Evolutionary conservation across 2,888 invertebrate genomes (phyloP).

Genomic region (Trypoxylon attenuatum): DNA sequence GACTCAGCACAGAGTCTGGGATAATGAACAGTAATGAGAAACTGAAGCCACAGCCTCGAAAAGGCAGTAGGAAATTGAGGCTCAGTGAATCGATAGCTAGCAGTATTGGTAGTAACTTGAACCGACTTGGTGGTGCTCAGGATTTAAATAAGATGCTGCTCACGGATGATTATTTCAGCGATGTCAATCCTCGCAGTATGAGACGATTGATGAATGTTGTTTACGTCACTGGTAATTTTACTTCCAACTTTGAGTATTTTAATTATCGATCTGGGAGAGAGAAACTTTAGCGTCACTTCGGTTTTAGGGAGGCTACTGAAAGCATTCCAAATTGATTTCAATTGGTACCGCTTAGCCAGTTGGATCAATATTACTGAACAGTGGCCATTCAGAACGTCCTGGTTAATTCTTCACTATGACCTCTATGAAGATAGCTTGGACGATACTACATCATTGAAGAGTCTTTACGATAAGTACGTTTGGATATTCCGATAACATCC

Average conservation of each 20-base stretch:
- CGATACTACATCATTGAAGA: conserved; percentile 89
- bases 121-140: conserved; percentile 85
- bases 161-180: conserved; percentile 99
- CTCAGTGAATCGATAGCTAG: conserved; percentile 93
- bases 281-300: neutral
- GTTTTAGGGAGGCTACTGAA: conserved; percentile 91
- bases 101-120: conserved; percentile 91
- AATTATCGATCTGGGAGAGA: neutral
- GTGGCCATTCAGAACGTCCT: conserved; percentile 98
- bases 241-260: neutral
- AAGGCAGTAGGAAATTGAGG: conserved; percentile 84
- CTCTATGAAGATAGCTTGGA: conserved; percentile 91
- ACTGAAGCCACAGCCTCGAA: conserved; percentile 78
- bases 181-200: conserved; percentile 98
- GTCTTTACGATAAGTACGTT: conserved; percentile 93
- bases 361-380: conserved; percentile 99
- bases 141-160: conserved; percentile 88
- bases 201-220: conserved; percentile 96
- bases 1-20: conserved; percentile 87
- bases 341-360: conserved; percentile 97
- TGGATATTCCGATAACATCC: conserved; percentile 17
- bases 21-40: conserved; percentile 90
- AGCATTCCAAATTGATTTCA: conserved; percentile 99
- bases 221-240: conserved; percentile 88
- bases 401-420: conserved; percentile 97